Evolutionary conservation across 2,797 vertebrate species (phyloP).

Genomic region (Cygnus olor): DNA sequence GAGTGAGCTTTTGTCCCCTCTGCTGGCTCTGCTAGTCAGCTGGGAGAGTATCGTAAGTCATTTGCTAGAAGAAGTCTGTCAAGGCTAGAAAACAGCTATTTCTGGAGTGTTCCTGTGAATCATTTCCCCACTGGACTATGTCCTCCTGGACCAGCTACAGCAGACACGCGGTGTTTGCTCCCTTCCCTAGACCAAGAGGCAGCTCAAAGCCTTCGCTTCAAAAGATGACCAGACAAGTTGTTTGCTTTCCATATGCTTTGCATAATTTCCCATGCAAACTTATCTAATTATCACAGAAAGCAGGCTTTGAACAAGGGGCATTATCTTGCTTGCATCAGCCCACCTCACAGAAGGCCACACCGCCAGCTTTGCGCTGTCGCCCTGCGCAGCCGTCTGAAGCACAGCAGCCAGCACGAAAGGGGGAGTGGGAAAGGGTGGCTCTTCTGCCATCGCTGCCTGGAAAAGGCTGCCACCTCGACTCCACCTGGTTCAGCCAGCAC

Average conservation of each 20-base stretch:
- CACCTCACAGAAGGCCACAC: neutral
- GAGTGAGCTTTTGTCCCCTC: neutral
- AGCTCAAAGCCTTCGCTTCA: neutral
- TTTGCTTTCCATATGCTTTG: neutral
- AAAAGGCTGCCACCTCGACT: neutral
- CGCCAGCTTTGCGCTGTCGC: accelerated
- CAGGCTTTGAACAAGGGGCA: neutral
- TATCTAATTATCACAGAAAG: neutral
- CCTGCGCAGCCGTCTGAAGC: neutral
- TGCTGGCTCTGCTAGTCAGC: neutral
- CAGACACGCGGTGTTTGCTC: neutral
- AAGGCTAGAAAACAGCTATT: neutral
- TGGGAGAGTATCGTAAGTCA: neutral
- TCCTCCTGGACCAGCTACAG: neutral
- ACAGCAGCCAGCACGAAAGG: neutral
- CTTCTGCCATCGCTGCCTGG: neutral
- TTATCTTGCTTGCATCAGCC: neutral
- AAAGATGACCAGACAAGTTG: neutral
- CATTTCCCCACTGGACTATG: neutral
- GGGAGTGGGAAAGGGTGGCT: neutral
- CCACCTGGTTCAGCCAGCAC: neutral
- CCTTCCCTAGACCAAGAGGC: neutral
- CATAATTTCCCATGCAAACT: neutral
- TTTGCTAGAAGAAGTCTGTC: neutral
- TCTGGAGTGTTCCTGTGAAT: neutral